These are phyloP conservation scores for Daktulosphaira vitifoliae DNA, from an alignment of 1,140 invertebrate genomes.

Conservation along the genomic window DNA sequence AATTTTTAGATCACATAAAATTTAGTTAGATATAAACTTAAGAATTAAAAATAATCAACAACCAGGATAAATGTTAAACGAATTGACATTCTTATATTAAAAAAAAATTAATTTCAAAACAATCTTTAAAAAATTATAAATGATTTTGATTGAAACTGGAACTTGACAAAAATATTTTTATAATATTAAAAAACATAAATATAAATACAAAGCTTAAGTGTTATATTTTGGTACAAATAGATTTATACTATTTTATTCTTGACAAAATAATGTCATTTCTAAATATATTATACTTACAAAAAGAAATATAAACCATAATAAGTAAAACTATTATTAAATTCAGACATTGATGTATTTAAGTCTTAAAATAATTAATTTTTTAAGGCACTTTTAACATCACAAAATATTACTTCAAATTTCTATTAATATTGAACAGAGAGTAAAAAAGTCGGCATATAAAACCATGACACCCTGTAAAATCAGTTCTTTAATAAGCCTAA, in stretches of 20 bases:
- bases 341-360: slow-evolving; percentile 11
- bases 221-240: slow-evolving; percentile 30
- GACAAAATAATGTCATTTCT: slow-evolving; percentile 6
- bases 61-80: slow-evolving; percentile 6
- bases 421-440: slow-evolving; percentile 13
- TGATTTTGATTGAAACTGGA: slow-evolving; percentile 32
- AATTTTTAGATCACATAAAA: too few species aligned
- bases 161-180: slow-evolving; percentile 17
- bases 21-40: not conserved
- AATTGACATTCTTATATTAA: slow-evolving; percentile 27
- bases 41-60: not conserved
- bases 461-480: slow-evolving; percentile 31
- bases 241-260: not conserved
- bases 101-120: slow-evolving; percentile 32
- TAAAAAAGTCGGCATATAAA: not conserved
- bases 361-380: slow-evolving; percentile 10
- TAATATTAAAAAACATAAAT: slow-evolving; percentile 9
- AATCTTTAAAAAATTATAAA: slow-evolving; percentile 21
- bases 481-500: slow-evolving; percentile 23
- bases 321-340: slow-evolving; percentile 11
- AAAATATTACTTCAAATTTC: not conserved
- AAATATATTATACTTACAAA: not conserved
- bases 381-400: slow-evolving; percentile 31
- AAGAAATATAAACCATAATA: slow-evolving; percentile 3
- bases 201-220: slow-evolving; percentile 31